Evolutionary conservation across 2,113 vertebrate species (phyloP).

Genomic region (Sphyrna mokarran): DNA sequence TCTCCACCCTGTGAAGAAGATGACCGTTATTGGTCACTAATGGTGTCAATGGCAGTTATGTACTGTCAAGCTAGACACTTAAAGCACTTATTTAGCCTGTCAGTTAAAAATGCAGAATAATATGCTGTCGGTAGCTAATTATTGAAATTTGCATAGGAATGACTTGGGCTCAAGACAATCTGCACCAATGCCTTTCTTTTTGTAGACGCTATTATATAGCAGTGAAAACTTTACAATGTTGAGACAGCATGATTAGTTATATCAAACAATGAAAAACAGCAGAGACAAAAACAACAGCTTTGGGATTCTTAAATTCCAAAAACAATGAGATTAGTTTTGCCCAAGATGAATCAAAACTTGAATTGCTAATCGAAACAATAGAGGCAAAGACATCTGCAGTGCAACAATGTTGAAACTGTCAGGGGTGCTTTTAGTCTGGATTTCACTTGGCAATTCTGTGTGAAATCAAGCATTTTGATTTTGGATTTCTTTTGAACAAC

Average conservation of each 20-base stretch:
- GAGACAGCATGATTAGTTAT: background rate
- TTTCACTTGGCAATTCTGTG: background rate
- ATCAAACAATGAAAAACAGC: background rate
- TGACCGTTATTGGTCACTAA: background rate
- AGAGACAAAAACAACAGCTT: background rate
- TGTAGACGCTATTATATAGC: background rate
- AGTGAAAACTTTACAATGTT: background rate
- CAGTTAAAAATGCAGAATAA: background rate
- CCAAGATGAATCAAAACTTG: background rate
- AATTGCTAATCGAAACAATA: background rate
- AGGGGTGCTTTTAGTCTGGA: background rate
- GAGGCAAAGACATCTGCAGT: background rate
- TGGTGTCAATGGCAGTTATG: background rate
- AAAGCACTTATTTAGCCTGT: background rate
- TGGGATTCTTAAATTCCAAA: background rate
- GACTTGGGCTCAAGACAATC: background rate
- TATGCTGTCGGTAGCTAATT: background rate
- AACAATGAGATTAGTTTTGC: background rate
- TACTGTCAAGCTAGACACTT: background rate
- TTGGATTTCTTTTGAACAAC: background rate
- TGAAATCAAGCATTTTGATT: background rate
- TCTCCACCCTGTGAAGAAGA: background rate
- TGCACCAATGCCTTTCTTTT: background rate
- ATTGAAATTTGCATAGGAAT: background rate
- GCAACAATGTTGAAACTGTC: background rate